These are phyloP conservation scores for Gymnodraco acuticeps DNA, from an alignment of 2,797 vertebrate species.

Conservation along the genomic window DNA sequence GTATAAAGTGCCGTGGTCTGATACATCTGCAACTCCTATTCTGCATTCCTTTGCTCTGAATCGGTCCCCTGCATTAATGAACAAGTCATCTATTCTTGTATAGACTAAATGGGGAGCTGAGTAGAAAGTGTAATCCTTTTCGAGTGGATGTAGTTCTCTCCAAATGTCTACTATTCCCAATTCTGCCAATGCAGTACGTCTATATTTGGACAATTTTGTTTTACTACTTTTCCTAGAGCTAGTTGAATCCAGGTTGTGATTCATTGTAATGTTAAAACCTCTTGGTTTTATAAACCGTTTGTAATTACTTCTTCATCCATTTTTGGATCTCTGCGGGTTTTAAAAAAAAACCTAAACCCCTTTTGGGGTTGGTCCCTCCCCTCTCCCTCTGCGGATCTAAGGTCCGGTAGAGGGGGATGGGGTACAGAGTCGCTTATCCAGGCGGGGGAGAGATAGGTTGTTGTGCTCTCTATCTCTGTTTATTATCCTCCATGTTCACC, in stretches of 20 bases:
- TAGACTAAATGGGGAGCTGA: slow-evolving; percentile 2
- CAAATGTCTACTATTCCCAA: slow-evolving; percentile 27
- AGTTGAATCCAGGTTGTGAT: neutral
- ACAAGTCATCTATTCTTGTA: slow-evolving; percentile 26
- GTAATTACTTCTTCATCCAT: no score
- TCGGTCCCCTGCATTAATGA: slow-evolving; percentile 7
- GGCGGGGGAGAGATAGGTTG: no score
- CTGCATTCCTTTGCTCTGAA: slow-evolving; percentile 6
- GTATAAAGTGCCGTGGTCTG: slow-evolving; percentile 14
- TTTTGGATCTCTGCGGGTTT: no score
- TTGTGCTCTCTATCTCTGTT: no score
- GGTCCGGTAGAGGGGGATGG: no score
- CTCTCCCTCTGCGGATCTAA: no score
- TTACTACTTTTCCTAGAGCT: neutral
- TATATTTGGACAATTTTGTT: neutral
- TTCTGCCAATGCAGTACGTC: slow-evolving; percentile 7
- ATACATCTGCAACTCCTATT: slow-evolving; percentile 14
- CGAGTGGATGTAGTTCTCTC: slow-evolving; percentile 14
- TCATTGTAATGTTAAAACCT: neutral
- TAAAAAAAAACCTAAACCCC: no score
- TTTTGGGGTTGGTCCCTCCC: no score
- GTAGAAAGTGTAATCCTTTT: slow-evolving; percentile 27
- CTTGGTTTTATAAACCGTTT: no score
- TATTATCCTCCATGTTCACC: no score
- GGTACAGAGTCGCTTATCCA: no score